Conservation (phyloP, 1,140 invertebrate genomes). For the Zaprionus lachaisei region DNA sequence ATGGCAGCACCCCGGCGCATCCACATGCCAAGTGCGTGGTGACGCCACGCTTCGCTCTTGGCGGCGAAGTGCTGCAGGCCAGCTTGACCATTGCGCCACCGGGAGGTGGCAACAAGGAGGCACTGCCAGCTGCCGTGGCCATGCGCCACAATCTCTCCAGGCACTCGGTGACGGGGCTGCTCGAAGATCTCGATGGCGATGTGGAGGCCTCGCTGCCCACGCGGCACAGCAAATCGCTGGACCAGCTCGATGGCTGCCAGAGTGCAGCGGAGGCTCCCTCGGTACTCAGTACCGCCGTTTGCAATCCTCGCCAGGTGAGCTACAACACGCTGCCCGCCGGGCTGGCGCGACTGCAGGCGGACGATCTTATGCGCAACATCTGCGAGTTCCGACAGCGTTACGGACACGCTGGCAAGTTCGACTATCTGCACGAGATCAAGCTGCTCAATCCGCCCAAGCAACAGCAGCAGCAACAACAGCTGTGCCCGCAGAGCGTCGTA, state of each 20-base stretch:
- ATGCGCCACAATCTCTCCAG: conserved; percentile 84
- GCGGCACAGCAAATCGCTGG: conserved; percentile 91
- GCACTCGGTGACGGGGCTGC: conserved; percentile 86
- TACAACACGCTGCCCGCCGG: conserved; percentile 60
- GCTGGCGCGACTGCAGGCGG: conserved; percentile 66
- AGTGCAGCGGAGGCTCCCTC: conserved; percentile 5
- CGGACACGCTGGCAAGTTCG: conserved; percentile 85
- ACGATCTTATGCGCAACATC: conserved; percentile 85
- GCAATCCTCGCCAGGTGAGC: conserved; percentile 38
- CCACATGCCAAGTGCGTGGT: conserved; percentile 79
- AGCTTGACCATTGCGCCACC: conserved; percentile 83
- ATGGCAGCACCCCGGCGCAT: conserved; percentile 55
- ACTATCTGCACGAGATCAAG: conserved; percentile 83
- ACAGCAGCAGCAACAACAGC: conserved; percentile 29
- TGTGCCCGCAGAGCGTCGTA: background rate
- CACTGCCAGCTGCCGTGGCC: conserved; percentile 24
- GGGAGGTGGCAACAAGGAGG: conserved; percentile 50
- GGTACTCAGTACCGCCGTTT: conserved; percentile 2
- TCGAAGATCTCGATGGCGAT: conserved; percentile 82
- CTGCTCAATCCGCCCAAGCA: conserved; percentile 80
- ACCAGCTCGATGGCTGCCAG: conserved; percentile 87
- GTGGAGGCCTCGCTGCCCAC: conserved; percentile 86
- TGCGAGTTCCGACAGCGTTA: conserved; percentile 87
- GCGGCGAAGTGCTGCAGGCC: conserved; percentile 84
- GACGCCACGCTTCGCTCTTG: conserved; percentile 76